phyloP scores from a whole-genome alignment of 2,113 vertebrate species.

The Papio anubis region DNA sequence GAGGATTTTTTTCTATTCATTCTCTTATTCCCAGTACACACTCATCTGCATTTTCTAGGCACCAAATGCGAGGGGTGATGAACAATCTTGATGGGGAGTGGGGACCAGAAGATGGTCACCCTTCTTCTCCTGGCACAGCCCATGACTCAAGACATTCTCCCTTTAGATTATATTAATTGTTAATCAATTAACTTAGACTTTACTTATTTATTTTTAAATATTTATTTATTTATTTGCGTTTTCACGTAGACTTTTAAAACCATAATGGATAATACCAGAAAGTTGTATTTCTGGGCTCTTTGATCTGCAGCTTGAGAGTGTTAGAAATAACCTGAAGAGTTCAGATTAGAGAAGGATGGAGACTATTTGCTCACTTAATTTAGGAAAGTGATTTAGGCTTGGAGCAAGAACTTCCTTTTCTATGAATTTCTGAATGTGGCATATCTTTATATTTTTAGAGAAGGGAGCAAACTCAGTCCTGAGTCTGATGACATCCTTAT shows the following conservation, averaged over 20 bases:
- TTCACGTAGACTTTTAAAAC: not conserved
- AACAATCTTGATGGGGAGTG: not conserved
- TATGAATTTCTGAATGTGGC: not conserved
- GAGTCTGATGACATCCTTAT: not conserved
- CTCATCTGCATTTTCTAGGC: not conserved
- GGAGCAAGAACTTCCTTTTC: not conserved
- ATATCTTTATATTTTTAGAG: not conserved
- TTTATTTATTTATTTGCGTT: not conserved
- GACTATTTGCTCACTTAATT: not conserved
- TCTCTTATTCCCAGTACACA: not conserved
- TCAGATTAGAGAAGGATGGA: not conserved
- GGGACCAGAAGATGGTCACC: not conserved
- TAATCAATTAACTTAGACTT: not conserved
- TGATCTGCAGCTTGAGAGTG: not conserved
- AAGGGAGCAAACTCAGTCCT: not conserved
- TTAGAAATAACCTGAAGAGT: constrained; percentile 20
- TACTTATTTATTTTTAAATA: not conserved
- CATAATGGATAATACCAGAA: not conserved
- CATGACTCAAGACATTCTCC: not conserved
- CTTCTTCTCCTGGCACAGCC: not conserved
- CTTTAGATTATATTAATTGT: not conserved
- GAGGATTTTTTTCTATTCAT: not conserved
- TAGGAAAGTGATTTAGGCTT: not conserved
- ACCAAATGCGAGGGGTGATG: not conserved
- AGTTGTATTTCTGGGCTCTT: not conserved